Evolutionary conservation across 2,113 vertebrate genomes (phyloP), one percentile per base, ranked within the genome.

Genomic region (Seriola aureovittata): DNA sequence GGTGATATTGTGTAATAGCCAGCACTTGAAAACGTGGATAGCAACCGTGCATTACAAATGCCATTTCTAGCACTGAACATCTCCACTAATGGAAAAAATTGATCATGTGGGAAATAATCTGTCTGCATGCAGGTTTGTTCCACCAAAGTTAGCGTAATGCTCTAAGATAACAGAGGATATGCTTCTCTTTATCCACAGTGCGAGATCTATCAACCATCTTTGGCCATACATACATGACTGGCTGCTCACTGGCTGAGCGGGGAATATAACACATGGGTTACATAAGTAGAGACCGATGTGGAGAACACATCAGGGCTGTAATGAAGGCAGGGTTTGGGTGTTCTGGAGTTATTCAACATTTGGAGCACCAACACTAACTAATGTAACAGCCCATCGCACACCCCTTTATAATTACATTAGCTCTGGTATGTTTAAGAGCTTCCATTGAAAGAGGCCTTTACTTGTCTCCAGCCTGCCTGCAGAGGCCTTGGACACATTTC

Each of bases 331-430:
- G 54, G 73, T 88, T 52, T 82, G 66, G 71, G 62, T 62, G 77
- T 69, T 36, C 77, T 86, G 64, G 9, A 57, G 48, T 85, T 88
- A 78, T 84, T 85, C 85, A 90, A 86, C 77, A 85, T 84, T 83
- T 82, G 70, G 75, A 91, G 71, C 64, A 82, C 62, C 50, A 77
- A 59, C 32, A 65, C 81, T 54, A 64, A 85, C 85, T 63, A 71
- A 76, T 34, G 67, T 68, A 82, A 66, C 59, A 81, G 68, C 71
- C 70, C 71, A 85, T 71, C 13, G n/a, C 76, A n/a, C 86, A 82
- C 75, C 46, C 44, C 82, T 86, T 86, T 82, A 63, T 89, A 88
- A 94, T 89, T 85, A 75, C 85, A 92, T 93, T 92, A 80, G 84
- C 76, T 74, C 77, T 91, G 85, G 80, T 89, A 82, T 87, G 76